Conservation (phyloP, 2,888 invertebrate species). For the Buathra laborator region DNA sequence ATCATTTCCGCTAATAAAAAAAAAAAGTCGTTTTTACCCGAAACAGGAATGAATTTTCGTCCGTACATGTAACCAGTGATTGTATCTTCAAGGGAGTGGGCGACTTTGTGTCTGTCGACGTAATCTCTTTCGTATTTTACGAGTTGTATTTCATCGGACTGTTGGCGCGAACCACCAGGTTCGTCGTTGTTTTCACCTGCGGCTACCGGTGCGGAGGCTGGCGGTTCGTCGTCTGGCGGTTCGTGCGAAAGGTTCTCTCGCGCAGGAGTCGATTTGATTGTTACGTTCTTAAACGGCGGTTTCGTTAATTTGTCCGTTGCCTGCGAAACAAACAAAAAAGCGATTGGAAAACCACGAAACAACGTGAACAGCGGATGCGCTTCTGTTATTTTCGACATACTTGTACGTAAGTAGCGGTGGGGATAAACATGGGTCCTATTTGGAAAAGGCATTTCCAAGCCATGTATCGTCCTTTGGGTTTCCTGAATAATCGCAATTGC, state of each 20-base stretch:
- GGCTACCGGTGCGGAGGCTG: background rate
- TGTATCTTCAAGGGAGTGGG: conserved; percentile 48
- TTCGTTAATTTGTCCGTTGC: background rate
- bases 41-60: conserved; percentile 63
- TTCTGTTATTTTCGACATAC: conserved; percentile 42
- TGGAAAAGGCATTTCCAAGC: conserved; percentile 62
- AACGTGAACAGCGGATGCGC: background rate
- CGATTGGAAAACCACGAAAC: background rate
- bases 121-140: conserved; percentile 38
- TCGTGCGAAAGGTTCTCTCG: background rate
- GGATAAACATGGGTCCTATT: conserved; percentile 54
- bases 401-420: conserved; percentile 48
- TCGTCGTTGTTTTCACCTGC: background rate
- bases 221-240: background rate
- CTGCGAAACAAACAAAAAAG: background rate
- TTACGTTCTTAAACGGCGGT: conserved; percentile 27
- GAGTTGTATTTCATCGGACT: background rate
- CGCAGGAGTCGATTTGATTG: background rate
- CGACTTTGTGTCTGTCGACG: conserved; percentile 64
- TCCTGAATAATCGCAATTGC: conserved; percentile 57
- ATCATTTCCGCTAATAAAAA: background rate
- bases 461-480: conserved; percentile 27
- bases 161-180: background rate
- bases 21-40: conserved; percentile 45
- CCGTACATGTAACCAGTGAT: conserved; percentile 69